A percentile compares a stretch with the other conserved stretches of the same genome.
Conservation (phyloP, 2,797 vertebrate species). For the Salmo trutta region DNA sequence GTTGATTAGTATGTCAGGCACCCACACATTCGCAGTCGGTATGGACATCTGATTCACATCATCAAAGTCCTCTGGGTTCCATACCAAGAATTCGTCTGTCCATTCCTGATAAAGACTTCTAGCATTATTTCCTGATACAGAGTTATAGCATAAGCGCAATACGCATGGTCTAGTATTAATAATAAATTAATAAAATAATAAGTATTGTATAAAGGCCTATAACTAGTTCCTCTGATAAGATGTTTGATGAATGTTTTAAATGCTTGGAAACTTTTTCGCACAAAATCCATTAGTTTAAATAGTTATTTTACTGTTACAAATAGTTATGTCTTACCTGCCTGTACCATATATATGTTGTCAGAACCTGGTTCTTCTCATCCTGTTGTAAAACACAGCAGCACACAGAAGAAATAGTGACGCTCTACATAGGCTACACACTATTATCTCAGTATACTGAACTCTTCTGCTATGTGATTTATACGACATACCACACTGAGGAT, state of each 20-base stretch:
- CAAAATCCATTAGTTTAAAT: neutral
- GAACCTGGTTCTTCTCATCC: constrained; percentile 98
- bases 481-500: constrained; percentile 91
- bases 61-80: constrained; percentile 88
- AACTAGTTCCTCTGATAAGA: neutral
- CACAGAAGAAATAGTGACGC: neutral
- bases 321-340: constrained; percentile 81
- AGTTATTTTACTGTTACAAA: neutral
- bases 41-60: constrained; percentile 89
- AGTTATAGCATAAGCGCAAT: neutral
- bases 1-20: constrained; percentile 96
- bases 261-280: no score
- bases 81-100: constrained; percentile 91
- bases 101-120: constrained; percentile 74
- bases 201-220: neutral
- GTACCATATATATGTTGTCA: constrained; percentile 99
- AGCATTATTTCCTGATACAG: constrained; percentile 61
- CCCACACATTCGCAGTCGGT: constrained; percentile 88
- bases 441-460: neutral
- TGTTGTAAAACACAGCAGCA: constrained; percentile 48
- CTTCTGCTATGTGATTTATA: neutral
- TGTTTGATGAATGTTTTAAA: neutral
- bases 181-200: neutral
- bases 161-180: neutral
- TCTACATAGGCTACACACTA: neutral